These are phyloP conservation scores for Sphinx pinastri DNA, from an alignment of 2,888 invertebrate genomes.

Conservation along the genomic window DNA sequence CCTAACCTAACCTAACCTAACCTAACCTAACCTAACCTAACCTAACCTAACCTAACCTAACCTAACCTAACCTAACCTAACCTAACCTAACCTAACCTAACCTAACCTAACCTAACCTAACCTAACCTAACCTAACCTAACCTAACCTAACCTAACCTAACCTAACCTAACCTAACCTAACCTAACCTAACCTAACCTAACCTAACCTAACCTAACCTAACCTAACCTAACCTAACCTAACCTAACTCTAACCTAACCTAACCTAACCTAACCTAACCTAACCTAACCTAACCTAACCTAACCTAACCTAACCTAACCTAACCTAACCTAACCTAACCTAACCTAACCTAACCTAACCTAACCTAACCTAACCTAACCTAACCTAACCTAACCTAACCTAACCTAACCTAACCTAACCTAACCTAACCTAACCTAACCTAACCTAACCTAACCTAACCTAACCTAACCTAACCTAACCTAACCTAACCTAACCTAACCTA, in stretches of 20 bases:
- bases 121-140: too few relatives aligned
- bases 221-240: constrained; percentile 21
- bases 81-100: too few relatives aligned
- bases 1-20: too few relatives aligned
- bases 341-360: constrained; percentile 29
- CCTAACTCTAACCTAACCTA: constrained; percentile 34
- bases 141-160: too few relatives aligned
- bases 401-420: constrained; percentile 30
- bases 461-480: constrained; percentile 28
- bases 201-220: constrained; percentile 6
- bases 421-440: constrained; percentile 31
- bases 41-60: too few relatives aligned
- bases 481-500: constrained; percentile 28
- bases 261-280: constrained; percentile 33
- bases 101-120: too few relatives aligned
- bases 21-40: too few relatives aligned
- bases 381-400: constrained; percentile 30
- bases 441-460: constrained; percentile 27
- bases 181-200: too few relatives aligned
- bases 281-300: constrained; percentile 32
- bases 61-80: too few relatives aligned
- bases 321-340: constrained; percentile 24
- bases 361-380: constrained; percentile 30
- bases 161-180: too few relatives aligned
- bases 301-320: constrained; percentile 30